A percentile compares a stretch with the other conserved stretches of the same genome.
These are phyloP conservation scores for Cercopithecus petaurista DNA, from an alignment of 2,797 vertebrate genomes.

Conservation along the genomic window DNA sequence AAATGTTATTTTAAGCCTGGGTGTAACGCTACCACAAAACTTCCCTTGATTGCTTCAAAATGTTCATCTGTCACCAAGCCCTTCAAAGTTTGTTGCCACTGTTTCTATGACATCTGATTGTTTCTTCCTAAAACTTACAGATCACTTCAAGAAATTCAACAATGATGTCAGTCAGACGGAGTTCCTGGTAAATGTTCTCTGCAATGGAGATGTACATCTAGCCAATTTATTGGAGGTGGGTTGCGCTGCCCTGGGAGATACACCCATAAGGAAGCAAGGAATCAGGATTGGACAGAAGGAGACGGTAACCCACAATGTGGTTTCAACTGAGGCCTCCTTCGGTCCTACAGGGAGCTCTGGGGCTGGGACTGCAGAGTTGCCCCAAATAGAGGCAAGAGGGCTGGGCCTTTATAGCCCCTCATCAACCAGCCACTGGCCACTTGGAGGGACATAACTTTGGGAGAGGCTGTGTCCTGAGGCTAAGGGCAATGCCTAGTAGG, in stretches of 20 bases:
- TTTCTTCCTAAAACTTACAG: conserved; percentile 42
- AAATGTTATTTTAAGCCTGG: conserved; percentile 6
- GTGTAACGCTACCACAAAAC: conserved; percentile 49
- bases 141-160: conserved; percentile 1
- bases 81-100: conserved; percentile 11
- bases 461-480: background rate
- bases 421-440: background rate
- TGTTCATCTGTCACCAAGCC: conserved; percentile 4
- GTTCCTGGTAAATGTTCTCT: background rate
- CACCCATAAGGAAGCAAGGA: background rate
- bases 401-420: background rate
- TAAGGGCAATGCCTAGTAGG: background rate
- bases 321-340: background rate
- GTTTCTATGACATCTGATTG: conserved; percentile 17
- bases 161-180: background rate
- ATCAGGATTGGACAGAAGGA: background rate
- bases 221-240: background rate
- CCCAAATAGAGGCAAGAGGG: background rate
- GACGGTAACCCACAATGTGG: no score
- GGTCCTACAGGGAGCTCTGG: background rate
- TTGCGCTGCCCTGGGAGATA: fast-evolving
- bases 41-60: conserved; percentile 55
- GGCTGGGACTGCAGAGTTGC: background rate
- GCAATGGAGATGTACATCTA: background rate
- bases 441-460: background rate